Conservation (phyloP, 2,888 invertebrate genomes). For the Agrochola lychnidis region DNA sequence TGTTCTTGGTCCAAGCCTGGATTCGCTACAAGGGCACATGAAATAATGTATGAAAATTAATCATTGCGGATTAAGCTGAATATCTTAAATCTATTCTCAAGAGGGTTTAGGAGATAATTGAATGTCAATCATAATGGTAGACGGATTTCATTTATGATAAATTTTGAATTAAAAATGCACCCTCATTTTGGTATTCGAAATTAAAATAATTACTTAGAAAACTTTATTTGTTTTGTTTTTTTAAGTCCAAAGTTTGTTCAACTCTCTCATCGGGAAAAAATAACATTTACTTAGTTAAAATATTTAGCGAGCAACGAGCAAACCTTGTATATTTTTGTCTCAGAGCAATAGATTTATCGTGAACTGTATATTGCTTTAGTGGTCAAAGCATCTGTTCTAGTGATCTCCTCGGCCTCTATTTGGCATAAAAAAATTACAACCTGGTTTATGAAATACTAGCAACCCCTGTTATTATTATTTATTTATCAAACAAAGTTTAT, state of each 20-base stretch:
- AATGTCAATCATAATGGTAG: constrained; percentile 47
- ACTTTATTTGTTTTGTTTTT: constrained; percentile 16
- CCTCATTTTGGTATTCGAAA: constrained; percentile 1
- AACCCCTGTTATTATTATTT: too few relatives aligned
- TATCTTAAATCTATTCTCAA: constrained; percentile 35
- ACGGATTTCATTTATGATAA: constrained; percentile 8
- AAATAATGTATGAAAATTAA: constrained; percentile 62
- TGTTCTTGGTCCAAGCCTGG: constrained; percentile 36
- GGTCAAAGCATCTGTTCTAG: too few relatives aligned
- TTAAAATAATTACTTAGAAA: constrained; percentile 11
- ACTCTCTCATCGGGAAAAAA: not conserved
- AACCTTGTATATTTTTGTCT: not conserved
- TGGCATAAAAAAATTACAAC: too few relatives aligned
- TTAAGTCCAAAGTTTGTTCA: not conserved
- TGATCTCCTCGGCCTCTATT: too few relatives aligned
- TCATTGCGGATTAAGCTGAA: constrained; percentile 50
- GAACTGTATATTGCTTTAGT: too few relatives aligned
- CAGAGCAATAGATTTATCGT: too few relatives aligned
- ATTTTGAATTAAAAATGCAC: constrained; percentile 16
- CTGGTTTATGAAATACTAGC: too few relatives aligned
- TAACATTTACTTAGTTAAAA: not conserved
- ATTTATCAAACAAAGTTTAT: too few relatives aligned
- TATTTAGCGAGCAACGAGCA: not conserved
- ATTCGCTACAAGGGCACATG: constrained; percentile 33
- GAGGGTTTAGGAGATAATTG: constrained; percentile 47